phyloP scores from a whole-genome alignment of 2,797 vertebrate species.

The Pyrocephalus nanus region DNA sequence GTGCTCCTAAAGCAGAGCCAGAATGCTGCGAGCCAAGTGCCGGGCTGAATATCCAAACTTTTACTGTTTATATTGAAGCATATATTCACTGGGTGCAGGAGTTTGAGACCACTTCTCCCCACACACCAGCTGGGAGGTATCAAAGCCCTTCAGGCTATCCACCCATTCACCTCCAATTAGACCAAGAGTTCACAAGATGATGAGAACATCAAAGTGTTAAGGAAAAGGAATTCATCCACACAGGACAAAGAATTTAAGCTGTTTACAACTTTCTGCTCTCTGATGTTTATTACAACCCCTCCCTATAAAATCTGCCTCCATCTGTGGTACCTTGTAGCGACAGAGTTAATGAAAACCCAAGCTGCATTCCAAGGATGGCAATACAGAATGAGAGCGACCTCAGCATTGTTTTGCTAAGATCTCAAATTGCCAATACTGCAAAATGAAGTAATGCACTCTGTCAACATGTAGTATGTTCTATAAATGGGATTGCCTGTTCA shows the following conservation, averaged over 20 bases:
- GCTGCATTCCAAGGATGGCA: constrained; percentile 71
- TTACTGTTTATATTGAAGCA: constrained; percentile 46
- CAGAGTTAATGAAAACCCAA: constrained; percentile 67
- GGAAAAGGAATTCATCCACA: not conserved
- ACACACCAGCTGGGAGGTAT: constrained; percentile 46
- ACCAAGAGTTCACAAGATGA: not conserved
- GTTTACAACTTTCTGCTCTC: constrained; percentile 23
- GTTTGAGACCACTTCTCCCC: not conserved
- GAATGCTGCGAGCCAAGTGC: constrained; percentile 19
- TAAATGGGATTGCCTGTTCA: constrained; percentile 53
- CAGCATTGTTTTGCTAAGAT: constrained; percentile 72
- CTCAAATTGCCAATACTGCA: constrained; percentile 69
- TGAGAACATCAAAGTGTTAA: not conserved
- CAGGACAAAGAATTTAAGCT: not conserved
- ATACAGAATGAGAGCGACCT: constrained; percentile 61
- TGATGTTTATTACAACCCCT: not conserved
- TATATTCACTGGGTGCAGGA: constrained; percentile 13
- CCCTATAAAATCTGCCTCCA: not conserved
- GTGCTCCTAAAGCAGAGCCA: constrained; percentile 41
- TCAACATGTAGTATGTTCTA: constrained; percentile 67
- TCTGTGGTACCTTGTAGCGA: constrained; percentile 15
- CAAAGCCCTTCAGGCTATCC: not conserved
- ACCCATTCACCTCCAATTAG: constrained; percentile 17
- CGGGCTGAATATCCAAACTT: constrained; percentile 35
- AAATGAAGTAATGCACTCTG: constrained; percentile 67